Percentiles rank a stretch among this genome's conserved stretches.
These are phyloP conservation scores for Arion vulgaris DNA, from an alignment of 1,140 invertebrate species.

Conservation along the genomic window DNA sequence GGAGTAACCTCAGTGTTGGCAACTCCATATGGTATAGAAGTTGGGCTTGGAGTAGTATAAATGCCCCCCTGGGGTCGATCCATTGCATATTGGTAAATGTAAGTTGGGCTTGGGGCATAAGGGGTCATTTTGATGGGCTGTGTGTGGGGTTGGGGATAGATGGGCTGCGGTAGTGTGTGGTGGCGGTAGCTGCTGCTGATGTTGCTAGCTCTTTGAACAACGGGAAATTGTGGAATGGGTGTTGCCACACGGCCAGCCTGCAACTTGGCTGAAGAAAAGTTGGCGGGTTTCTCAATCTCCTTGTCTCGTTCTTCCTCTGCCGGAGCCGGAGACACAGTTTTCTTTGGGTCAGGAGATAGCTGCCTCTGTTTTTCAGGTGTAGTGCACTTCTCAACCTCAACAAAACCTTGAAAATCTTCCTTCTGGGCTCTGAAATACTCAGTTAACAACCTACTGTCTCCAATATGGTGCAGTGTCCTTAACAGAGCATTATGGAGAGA, in stretches of 20 bases:
- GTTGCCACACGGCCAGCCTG: conserved; percentile 35
- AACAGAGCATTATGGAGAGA: conserved; percentile 20
- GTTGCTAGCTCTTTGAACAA: conserved; percentile 25
- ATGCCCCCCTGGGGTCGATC: conserved; percentile 6
- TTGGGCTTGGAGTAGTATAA: conserved; percentile 18
- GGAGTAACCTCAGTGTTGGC: neutral
- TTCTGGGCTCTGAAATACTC: conserved; percentile 30
- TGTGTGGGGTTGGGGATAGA: neutral
- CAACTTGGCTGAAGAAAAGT: conserved; percentile 15
- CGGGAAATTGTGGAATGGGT: conserved; percentile 32
- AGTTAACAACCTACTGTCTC: conserved; percentile 17
- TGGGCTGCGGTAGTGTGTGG: conserved; percentile 22
- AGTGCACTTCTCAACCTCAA: conserved; percentile 26
- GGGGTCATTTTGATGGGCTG: conserved; percentile 38
- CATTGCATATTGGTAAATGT: conserved; percentile 31
- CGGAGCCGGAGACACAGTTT: neutral
- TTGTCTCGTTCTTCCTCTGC: conserved; percentile 10
- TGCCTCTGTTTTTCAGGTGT: conserved; percentile 11
- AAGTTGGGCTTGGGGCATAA: neutral
- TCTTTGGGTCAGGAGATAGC: neutral
- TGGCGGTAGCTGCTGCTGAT: conserved; percentile 27
- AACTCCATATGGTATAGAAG: conserved; percentile 12
- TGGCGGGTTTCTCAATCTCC: neutral
- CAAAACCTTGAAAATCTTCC: conserved; percentile 31
- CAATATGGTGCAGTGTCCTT: conserved; percentile 30